Conservation (phyloP, 2,113 vertebrate species). For the Cathartes aura region DNA sequence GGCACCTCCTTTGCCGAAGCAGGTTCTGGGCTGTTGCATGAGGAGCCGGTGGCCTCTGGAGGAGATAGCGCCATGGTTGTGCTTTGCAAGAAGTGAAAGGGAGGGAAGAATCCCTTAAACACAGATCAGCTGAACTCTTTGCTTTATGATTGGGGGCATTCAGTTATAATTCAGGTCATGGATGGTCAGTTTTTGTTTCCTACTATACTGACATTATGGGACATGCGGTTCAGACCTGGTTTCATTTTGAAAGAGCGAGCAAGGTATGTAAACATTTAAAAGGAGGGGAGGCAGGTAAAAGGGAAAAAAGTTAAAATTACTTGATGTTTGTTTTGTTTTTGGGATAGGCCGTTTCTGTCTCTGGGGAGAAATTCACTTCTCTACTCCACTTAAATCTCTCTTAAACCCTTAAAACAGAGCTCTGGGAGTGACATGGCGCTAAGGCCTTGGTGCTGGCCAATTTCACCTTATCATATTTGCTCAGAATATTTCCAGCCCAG, state of each 20-base stretch:
- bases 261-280: background rate
- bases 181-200: background rate
- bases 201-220: background rate
- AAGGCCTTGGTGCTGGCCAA: background rate
- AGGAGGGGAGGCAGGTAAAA: background rate
- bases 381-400: background rate
- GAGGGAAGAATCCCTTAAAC: background rate
- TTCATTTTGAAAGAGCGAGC: background rate
- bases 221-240: background rate
- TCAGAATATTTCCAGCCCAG: constrained; percentile 1
- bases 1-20: background rate
- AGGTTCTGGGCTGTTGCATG: background rate
- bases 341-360: background rate
- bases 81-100: background rate
- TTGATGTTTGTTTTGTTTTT: background rate
- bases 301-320: background rate
- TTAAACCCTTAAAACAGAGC: background rate
- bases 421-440: background rate
- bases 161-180: background rate
- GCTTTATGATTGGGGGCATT: background rate
- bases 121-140: background rate
- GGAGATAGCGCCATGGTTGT: accelerated
- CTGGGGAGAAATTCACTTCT: background rate
- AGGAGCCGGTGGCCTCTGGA: background rate
- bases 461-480: background rate